Evolutionary conservation across 1,140 invertebrate species (phyloP).

Genomic region (Heliconius nattereri): DNA sequence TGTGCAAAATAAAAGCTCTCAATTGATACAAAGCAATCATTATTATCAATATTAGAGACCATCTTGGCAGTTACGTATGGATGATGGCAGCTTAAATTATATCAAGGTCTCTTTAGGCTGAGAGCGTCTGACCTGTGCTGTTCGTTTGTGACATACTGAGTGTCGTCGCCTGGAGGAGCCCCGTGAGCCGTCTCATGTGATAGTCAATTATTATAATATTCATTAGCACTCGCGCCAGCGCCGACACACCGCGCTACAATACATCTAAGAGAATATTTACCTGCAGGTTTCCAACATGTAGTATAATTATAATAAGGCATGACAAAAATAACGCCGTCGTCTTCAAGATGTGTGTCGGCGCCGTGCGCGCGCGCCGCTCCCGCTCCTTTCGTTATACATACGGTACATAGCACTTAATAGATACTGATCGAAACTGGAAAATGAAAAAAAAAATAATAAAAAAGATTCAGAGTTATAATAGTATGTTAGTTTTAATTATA

Average conservation of each 20-base stretch:
- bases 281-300: not conserved
- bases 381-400: slow-evolving; percentile 57
- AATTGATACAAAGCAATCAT: not conserved
- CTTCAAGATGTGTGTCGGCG: slow-evolving; percentile 36
- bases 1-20: not conserved
- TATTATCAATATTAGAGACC: too few species aligned
- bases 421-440: slow-evolving; percentile 65
- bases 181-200: slow-evolving; percentile 45
- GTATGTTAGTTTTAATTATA: slow-evolving; percentile 81
- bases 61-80: too few species aligned
- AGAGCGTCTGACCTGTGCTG: not conserved
- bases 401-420: slow-evolving; percentile 67
- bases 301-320: not conserved
- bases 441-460: slow-evolving; percentile 57
- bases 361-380: slow-evolving; percentile 55
- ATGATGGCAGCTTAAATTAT: too few species aligned
- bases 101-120: not conserved
- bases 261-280: slow-evolving; percentile 8
- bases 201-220: slow-evolving; percentile 76
- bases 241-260: slow-evolving; percentile 52
- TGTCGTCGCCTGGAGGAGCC: not conserved
- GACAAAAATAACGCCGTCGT: not conserved
- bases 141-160: not conserved
- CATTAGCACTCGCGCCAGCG: slow-evolving; percentile 49
- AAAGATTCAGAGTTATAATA: slow-evolving; percentile 76